These are phyloP conservation scores for Enteromius unitaeniatus DNA, from an alignment of 2,797 vertebrate genomes.

Conservation along the genomic window DNA sequence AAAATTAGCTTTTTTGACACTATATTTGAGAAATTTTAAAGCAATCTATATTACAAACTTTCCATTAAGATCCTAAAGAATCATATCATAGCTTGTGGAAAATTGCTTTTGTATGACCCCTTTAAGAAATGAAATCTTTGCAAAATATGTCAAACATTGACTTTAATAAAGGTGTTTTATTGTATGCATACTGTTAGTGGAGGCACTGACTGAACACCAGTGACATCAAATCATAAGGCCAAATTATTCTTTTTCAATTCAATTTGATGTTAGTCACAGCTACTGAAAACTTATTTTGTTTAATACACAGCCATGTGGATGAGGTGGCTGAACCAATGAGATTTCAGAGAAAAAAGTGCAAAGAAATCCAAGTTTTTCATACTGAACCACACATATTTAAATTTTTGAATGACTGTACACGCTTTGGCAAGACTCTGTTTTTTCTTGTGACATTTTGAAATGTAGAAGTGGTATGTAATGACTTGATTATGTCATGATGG, in stretches of 20 bases:
- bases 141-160: neutral
- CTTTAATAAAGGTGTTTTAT: constrained; percentile 14
- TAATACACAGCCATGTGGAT: neutral
- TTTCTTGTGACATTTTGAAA: constrained; percentile 13
- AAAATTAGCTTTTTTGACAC: no score
- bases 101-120: no score
- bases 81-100: no score
- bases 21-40: no score
- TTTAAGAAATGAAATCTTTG: neutral
- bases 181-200: neutral
- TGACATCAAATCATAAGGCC: neutral
- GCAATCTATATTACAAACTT: no score
- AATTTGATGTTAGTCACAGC: neutral
- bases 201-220: neutral
- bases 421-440: neutral
- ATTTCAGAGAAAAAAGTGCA: neutral
- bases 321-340: neutral
- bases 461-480: constrained; percentile 10
- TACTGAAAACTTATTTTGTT: neutral
- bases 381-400: neutral
- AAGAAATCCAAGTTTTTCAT: neutral
- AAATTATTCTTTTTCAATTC: neutral
- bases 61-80: no score
- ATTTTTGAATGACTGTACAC: constrained; percentile 4
- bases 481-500: neutral